Evolutionary conservation across 2,113 vertebrate species (phyloP), one percentile per base, ranked within the genome.

Genomic region (Gymnobelideus leadbeateri): DNA sequence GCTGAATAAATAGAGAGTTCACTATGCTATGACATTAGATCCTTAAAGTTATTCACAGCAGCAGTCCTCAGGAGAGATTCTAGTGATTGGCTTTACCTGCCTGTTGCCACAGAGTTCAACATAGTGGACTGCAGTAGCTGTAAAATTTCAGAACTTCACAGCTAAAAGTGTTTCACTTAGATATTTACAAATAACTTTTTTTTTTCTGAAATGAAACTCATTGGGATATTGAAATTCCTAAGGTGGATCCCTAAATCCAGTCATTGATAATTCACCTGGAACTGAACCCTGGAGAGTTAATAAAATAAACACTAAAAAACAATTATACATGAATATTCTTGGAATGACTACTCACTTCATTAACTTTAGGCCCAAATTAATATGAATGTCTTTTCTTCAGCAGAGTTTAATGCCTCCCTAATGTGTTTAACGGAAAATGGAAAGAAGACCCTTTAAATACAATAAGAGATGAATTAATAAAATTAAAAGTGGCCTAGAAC

Each of bases 161-260:
- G 96, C 92, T 52, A 95, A 91, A 21, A 46, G 3, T 31, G 89
- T n/a, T 55, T 90, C 52, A 77, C 6, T 11, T 3, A 94, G 2
- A 28, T 31, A 91, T 68, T 93, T 55, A 95, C 47, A 92, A 46
- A 49, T 49, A 3, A 91, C 77, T 43, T 89, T 84, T 43, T 92
- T 68, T 91, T 92, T 93, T 91, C 47, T 90, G 92, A 91, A 91
- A 89, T 77, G 54, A 95, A 95, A 94, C 14, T 91, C 92, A 96
- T 54, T 52, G 21, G 24, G 46, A 93, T 51, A n/a, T 3, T 24
- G 24, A 97, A 93, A 95, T 97, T 91, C 37, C 61, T 84, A 89
- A 93, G 94, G 84, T 52, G 47, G 92, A 31, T 95, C 51, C 92
- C 53, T 94, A 77, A 54, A 91, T 49, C 0, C 47, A 47, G n/a